Evolutionary conservation across 2,113 vertebrate species (phyloP).

Genomic region (Solenodon paradoxus): DNA sequence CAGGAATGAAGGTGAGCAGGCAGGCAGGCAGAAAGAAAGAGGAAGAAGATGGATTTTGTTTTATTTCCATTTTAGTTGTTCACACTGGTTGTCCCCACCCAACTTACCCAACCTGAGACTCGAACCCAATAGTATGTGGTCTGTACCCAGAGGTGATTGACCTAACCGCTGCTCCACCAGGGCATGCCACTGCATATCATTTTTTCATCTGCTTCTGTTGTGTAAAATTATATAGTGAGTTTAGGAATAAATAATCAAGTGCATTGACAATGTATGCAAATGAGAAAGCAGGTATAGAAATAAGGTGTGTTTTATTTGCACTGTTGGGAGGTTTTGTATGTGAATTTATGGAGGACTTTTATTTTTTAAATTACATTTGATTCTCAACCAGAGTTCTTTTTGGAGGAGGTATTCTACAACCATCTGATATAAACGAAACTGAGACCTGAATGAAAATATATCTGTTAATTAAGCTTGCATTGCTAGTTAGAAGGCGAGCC

Average conservation of each 20-base stretch:
- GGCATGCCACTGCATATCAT: no score
- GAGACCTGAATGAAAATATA: background rate
- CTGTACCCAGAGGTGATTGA: no score
- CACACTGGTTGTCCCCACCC: no score
- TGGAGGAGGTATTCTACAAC: background rate
- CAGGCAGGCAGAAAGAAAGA: no score
- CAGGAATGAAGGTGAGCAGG: no score
- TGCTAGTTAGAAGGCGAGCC: background rate
- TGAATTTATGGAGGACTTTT: background rate
- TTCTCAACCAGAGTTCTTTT: background rate
- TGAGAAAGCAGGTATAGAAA: background rate
- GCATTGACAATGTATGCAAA: background rate
- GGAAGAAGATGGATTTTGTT: no score
- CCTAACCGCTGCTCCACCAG: no score
- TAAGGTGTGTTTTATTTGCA: background rate
- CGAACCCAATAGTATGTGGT: no score
- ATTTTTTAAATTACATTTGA: background rate
- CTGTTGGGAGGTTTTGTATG: background rate
- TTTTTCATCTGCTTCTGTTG: background rate
- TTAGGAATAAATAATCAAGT: background rate
- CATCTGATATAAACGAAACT: background rate
- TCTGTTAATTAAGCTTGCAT: background rate
- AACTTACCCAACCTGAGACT: no score
- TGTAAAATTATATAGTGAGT: background rate
- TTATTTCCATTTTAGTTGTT: no score